These are phyloP conservation scores for Drosophila austrosaltans DNA, from an alignment of 2,888 invertebrate genomes.

Conservation along the genomic window DNA sequence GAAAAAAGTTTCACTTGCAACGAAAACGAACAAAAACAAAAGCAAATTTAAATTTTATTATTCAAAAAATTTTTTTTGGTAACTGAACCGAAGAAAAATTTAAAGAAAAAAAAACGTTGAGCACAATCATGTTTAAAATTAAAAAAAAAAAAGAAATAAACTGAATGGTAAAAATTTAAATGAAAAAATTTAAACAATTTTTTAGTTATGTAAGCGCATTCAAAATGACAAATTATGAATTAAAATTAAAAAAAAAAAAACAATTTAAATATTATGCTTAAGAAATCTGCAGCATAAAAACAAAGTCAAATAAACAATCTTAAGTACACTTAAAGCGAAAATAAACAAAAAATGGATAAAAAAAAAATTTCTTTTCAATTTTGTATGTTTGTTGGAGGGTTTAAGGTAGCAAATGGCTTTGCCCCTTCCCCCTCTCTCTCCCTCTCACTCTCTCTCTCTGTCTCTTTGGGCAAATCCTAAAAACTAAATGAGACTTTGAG, in stretches of 20 bases:
- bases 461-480: conserved; percentile 19
- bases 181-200: conserved; percentile 11
- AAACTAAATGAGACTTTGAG: conserved; percentile 68
- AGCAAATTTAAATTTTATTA: conserved; percentile 22
- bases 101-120: conserved; percentile 72
- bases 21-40: conserved; percentile 37
- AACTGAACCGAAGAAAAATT: conserved; percentile 25
- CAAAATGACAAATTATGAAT: conserved; percentile 53
- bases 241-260: conserved; percentile 36
- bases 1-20: conserved; percentile 58
- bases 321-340: conserved; percentile 56
- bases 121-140: conserved; percentile 82
- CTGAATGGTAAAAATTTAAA: conserved; percentile 27
- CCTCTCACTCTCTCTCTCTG: no score
- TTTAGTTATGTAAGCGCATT: conserved; percentile 45
- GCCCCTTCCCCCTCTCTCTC: background rate
- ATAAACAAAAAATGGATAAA: conserved; percentile 43
- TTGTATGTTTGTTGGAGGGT: conserved; percentile 3
- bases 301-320: conserved; percentile 39
- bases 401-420: conserved; percentile 12
- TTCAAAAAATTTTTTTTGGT: background rate
- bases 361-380: conserved; percentile 31
- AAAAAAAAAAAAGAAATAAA: conserved; percentile 22
- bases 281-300: conserved; percentile 49
- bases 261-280: conserved; percentile 61